Conservation (phyloP, 1,140 invertebrate genomes). For the Neodiprion virginianus region DNA sequence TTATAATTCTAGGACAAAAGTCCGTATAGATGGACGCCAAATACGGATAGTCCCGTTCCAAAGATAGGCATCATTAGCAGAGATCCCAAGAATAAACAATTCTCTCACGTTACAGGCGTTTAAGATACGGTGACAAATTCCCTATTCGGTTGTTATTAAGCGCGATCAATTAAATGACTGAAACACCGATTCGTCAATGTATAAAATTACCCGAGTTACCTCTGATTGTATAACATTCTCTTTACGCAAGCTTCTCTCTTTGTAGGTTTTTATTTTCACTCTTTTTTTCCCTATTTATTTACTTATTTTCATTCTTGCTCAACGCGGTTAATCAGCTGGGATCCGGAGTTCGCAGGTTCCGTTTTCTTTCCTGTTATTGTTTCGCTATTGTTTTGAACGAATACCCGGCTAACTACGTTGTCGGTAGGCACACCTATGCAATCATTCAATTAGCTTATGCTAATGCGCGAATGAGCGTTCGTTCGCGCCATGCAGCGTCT, state of each 20-base stretch:
- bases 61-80: slow-evolving; percentile 49
- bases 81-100: not conserved
- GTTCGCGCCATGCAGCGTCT: not conserved
- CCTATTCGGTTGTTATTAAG: not conserved
- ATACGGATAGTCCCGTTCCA: slow-evolving; percentile 37
- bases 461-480: not conserved
- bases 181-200: no score
- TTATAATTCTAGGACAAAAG: slow-evolving; percentile 46
- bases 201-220: no score
- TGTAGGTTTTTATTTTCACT: no score
- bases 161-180: not conserved
- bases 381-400: not conserved
- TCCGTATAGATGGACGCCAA: slow-evolving; percentile 23
- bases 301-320: no score
- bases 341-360: not conserved
- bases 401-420: not conserved
- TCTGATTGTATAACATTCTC: no score
- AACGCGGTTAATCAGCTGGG: no score
- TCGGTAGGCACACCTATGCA: not conserved
- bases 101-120: not conserved
- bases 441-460: slow-evolving; percentile 7
- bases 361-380: slow-evolving; percentile 5
- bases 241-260: no score
- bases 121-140: not conserved
- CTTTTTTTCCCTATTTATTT: no score